phyloP scores from a whole-genome alignment of 2,888 invertebrate genomes.

The Congeria kusceri region DNA sequence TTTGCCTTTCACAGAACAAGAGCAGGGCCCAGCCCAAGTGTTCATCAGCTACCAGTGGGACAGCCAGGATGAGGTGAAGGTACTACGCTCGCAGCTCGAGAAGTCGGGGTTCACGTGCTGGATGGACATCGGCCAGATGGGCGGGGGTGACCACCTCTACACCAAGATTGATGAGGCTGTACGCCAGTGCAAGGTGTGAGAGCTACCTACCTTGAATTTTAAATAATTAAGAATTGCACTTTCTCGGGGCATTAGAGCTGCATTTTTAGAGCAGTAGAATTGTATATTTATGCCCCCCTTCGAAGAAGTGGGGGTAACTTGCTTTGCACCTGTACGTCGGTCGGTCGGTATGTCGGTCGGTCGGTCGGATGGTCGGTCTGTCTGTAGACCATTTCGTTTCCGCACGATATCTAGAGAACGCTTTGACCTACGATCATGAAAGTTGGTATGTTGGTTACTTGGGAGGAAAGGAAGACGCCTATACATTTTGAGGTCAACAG shows the following conservation, averaged over 20 bases:
- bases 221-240: neutral
- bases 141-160: constrained; percentile 85
- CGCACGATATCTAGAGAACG: no score
- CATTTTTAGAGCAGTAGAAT: neutral
- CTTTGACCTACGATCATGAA: no score
- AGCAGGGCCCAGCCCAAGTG: constrained; percentile 81
- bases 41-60: constrained; percentile 86
- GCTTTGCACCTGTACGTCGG: no score
- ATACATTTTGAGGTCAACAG: no score
- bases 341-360: no score
- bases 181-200: constrained; percentile 84
- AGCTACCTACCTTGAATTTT: no score
- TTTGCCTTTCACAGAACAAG: constrained; percentile 52
- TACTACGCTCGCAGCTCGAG: constrained; percentile 84
- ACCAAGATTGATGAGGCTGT: constrained; percentile 85
- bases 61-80: constrained; percentile 84
- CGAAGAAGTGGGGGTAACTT: no score
- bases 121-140: constrained; percentile 86
- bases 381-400: no score
- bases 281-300: no score
- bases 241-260: neutral
- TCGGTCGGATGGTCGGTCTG: no score
- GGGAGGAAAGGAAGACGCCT: neutral
- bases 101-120: constrained; percentile 85
- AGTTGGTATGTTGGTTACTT: no score